Percentiles rank a stretch among this genome's conserved stretches.
phyloP scores from a whole-genome alignment of 2,797 vertebrate species.

The Gambusia yucatana region DNA sequence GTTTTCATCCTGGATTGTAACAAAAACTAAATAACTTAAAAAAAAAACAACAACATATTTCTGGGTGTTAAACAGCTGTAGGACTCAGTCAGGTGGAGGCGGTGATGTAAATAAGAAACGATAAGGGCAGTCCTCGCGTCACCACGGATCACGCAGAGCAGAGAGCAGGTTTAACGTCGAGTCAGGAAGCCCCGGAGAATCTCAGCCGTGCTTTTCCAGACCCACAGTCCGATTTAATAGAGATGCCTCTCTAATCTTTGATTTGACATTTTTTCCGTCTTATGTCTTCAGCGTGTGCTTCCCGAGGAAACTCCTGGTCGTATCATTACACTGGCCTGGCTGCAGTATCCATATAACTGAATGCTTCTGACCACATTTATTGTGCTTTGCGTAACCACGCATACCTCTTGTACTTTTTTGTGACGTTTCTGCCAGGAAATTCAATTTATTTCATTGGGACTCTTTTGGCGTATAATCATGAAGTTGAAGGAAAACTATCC shows the following conservation, averaged over 20 bases:
- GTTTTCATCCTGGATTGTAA: slow-evolving; percentile 20
- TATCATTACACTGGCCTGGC: slow-evolving; percentile 10
- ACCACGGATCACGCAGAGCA: slow-evolving; percentile 62
- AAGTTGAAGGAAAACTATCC: too few species aligned
- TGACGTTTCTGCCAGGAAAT: neutral
- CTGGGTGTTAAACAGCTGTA: slow-evolving; percentile 55
- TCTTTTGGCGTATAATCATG: neutral
- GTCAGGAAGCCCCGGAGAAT: slow-evolving; percentile 23
- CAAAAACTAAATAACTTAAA: neutral
- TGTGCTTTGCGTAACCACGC: neutral
- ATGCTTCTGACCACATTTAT: neutral
- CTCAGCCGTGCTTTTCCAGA: slow-evolving; percentile 36
- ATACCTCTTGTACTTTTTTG: neutral
- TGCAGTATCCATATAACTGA: slow-evolving; percentile 10
- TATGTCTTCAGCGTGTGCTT: slow-evolving; percentile 6
- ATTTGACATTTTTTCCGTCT: slow-evolving; percentile 13
- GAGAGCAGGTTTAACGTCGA: slow-evolving; percentile 47
- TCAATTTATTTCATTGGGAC: neutral
- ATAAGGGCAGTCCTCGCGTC: slow-evolving; percentile 72
- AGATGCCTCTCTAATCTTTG: slow-evolving; percentile 26
- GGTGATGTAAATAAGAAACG: slow-evolving; percentile 70
- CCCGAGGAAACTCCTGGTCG: slow-evolving; percentile 20
- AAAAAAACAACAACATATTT: neutral
- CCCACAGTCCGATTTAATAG: slow-evolving; percentile 30
- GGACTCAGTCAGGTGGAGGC: slow-evolving; percentile 47